Evolutionary conservation across 1,140 invertebrate genomes (phyloP), one percentile per base, ranked within the genome.

Genomic region (Leucophenga varia): DNA sequence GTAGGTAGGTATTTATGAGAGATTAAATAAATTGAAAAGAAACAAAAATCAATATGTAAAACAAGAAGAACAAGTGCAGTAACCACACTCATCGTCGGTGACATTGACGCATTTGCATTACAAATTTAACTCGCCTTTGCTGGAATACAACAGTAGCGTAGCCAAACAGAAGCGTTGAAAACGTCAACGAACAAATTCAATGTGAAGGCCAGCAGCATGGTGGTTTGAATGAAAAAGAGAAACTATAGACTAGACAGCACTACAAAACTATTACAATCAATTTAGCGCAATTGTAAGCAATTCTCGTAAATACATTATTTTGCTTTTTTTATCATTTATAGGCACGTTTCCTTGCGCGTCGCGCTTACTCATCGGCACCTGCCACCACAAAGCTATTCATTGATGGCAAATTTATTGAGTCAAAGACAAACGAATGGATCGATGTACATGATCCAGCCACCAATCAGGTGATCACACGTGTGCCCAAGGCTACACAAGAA

Each of bases 381-480:
- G 76, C 72, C 21, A 85, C 86, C 9, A 93, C 92, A 10, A 97
- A 98, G 79, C 81, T 97, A 44, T 98, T 92, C 74, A 94, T 98
- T 53, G 85, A 98, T 84, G 95, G 94, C 48, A 86, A 97, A 78
- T 94, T 93, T 79, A 82, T 96, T 1, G 94, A 98, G 46, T 98
- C 95, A 0, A 90, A 95, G 76, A 84, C 93, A 2, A 86, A 77
- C 10, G 87, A 97, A 61, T 98, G 93, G 87, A 90, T 96, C 60
- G 93, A 98, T 68, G 80, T 98, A 1, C 89, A 93, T 54, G 90
- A 98, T 78, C 96, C 95, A 51, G 91, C 91, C 5, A 95, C 90
- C 21, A 93, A 95, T 79, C 81, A 92, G 76, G 81, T 95, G 50
- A 81, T 90, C 39, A 82, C 81, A 19, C 82, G 86, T 50, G 96